These are phyloP conservation scores for Alcis repandata DNA, from an alignment of 2,888 invertebrate genomes.

Conservation along the genomic window DNA sequence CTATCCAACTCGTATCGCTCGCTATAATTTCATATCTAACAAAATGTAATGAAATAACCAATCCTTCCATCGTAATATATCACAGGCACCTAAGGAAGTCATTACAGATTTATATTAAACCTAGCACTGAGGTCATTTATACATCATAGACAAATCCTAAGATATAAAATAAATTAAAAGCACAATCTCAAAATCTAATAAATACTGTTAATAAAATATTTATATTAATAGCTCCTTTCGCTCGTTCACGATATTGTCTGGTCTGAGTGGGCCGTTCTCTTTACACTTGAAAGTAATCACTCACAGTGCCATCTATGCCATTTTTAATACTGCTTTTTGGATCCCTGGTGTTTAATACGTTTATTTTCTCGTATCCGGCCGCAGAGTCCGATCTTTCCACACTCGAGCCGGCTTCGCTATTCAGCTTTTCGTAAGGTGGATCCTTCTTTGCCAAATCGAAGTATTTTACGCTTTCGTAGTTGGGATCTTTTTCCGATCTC, in stretches of 20 bases:
- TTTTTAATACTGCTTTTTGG: constrained; percentile 79
- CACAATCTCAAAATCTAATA: constrained; percentile 68
- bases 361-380: constrained; percentile 79
- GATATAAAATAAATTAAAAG: constrained; percentile 73
- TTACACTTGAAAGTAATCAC: constrained; percentile 84
- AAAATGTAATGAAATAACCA: constrained; percentile 60
- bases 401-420: constrained; percentile 65
- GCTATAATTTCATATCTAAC: constrained; percentile 54
- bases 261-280: constrained; percentile 37
- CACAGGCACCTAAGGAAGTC: constrained; percentile 85
- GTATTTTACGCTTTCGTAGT: constrained; percentile 94
- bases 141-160: constrained; percentile 60
- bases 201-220: constrained; percentile 62
- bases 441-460: constrained; percentile 87
- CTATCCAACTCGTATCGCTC: constrained; percentile 29
- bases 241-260: constrained; percentile 29
- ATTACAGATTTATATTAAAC: constrained; percentile 64
- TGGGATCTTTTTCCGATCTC: constrained; percentile 88
- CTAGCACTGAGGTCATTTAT: constrained; percentile 72
- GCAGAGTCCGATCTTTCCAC: constrained; percentile 76
- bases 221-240: constrained; percentile 58
- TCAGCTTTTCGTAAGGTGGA: constrained; percentile 89
- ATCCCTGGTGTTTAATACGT: constrained; percentile 68
- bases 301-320: constrained; percentile 72
- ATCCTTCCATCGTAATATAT: constrained; percentile 70